Evolutionary conservation across 1,140 invertebrate genomes (phyloP).

Genomic region (Eumaeus atala): DNA sequence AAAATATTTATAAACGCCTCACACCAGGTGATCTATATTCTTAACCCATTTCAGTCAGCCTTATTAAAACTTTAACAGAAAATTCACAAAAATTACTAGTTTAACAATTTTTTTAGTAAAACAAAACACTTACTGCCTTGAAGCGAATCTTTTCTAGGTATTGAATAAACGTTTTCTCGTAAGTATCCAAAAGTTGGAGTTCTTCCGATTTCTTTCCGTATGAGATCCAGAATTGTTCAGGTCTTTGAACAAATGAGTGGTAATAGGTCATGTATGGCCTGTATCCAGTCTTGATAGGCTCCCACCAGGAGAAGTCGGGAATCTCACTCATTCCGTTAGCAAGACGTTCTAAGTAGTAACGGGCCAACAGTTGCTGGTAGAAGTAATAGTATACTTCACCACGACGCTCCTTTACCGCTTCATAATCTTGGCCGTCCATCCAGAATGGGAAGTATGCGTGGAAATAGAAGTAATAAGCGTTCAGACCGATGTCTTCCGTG

Average conservation of each 20-base stretch:
- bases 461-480: constrained; percentile 82
- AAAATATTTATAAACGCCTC: too few relatives aligned
- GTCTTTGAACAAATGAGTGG: constrained; percentile 48
- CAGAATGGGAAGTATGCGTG: constrained; percentile 80
- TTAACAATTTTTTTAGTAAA: neutral
- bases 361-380: constrained; percentile 78
- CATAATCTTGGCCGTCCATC: constrained; percentile 71
- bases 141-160: constrained; percentile 50
- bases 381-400: constrained; percentile 78
- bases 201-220: constrained; percentile 41
- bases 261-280: constrained; percentile 65
- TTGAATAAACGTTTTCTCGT: constrained; percentile 52
- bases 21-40: too few relatives aligned
- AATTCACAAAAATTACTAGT: constrained; percentile 9
- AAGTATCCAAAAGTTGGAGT: constrained; percentile 47
- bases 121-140: constrained; percentile 44
- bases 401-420: constrained; percentile 66
- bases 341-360: constrained; percentile 81
- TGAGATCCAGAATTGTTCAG: constrained; percentile 43
- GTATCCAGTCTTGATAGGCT: constrained; percentile 75
- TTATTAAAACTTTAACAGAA: too few relatives aligned
- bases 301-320: constrained; percentile 74
- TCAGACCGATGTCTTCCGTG: constrained; percentile 81
- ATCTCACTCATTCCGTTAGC: constrained; percentile 77
- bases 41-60: too few relatives aligned